These are phyloP conservation scores for Lepidochitona cinerea DNA, from an alignment of 2,888 invertebrate species.

Conservation along the genomic window DNA sequence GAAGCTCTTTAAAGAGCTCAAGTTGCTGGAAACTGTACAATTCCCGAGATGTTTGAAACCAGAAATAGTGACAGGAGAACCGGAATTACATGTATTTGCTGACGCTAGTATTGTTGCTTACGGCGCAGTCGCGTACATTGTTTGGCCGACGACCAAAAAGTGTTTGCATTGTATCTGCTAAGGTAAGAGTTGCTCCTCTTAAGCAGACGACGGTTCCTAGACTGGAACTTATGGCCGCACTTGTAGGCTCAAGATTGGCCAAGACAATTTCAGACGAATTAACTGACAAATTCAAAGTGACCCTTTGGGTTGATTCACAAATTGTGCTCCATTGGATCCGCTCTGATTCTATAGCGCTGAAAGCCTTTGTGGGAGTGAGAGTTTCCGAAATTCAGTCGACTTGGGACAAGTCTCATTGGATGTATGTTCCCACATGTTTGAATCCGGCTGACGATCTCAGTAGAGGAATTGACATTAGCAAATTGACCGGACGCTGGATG, in stretches of 20 bases:
- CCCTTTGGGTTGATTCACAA: no score
- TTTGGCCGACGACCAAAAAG: no score
- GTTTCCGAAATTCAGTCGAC: slow-evolving; percentile 12
- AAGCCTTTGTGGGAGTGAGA: slow-evolving; percentile 10
- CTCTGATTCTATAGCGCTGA: slow-evolving; percentile 9
- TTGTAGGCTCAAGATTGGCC: background rate
- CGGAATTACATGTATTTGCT: no score
- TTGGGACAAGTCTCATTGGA: background rate
- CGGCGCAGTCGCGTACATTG: no score
- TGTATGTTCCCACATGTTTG: slow-evolving; percentile 6
- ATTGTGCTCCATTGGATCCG: slow-evolving; percentile 16
- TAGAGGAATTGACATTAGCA: no score
- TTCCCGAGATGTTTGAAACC: no score
- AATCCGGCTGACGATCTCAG: slow-evolving; percentile 18
- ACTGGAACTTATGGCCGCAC: slow-evolving; percentile 11
- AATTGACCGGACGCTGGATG: slow-evolving; percentile 7
- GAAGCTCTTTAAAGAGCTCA: background rate
- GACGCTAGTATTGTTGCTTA: no score
- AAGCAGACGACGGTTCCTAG: slow-evolving; percentile 3
- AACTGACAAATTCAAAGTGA: no score
- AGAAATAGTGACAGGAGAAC: no score
- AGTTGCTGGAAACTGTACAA: no score
- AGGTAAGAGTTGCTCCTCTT: slow-evolving; percentile 7
- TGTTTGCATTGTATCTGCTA: no score
- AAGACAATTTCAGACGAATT: background rate